Conservation (phyloP, 2,797 vertebrate species). For the Cynopterus sphinx region DNA sequence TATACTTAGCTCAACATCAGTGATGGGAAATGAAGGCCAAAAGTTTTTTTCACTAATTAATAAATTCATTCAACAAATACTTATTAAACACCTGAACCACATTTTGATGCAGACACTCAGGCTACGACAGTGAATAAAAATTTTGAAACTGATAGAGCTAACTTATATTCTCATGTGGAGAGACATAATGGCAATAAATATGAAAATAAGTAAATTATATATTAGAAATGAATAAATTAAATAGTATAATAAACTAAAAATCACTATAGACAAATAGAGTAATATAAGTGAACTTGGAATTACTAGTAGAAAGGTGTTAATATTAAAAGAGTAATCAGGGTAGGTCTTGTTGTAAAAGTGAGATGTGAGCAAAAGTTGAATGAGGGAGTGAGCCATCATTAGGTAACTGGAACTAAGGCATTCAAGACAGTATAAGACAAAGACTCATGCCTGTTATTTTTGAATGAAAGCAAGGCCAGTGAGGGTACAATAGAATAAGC, state of each 20-base stretch:
- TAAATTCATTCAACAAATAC: neutral
- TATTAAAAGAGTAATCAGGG: neutral
- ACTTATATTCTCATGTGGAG: neutral
- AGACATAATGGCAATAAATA: neutral
- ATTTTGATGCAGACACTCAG: fast-evolving
- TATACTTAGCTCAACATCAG: neutral
- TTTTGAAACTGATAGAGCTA: neutral
- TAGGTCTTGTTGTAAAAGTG: neutral
- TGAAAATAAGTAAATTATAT: neutral
- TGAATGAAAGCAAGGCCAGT: neutral
- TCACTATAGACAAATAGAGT: neutral
- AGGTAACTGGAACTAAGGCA: neutral
- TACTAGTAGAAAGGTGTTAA: neutral
- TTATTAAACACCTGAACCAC: neutral
- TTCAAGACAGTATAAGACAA: neutral
- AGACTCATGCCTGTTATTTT: neutral
- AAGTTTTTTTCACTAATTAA: neutral
- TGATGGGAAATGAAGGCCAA: neutral
- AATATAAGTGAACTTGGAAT: neutral
- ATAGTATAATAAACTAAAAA: neutral
- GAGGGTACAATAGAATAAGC: neutral
- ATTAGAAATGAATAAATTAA: neutral
- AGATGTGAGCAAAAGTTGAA: neutral
- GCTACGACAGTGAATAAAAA: neutral
- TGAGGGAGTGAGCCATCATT: neutral